Percentiles rank a stretch among this genome's conserved stretches.
Evolutionary conservation across 2,113 vertebrate genomes (phyloP).

Genomic region (Jaculus jaculus): DNA sequence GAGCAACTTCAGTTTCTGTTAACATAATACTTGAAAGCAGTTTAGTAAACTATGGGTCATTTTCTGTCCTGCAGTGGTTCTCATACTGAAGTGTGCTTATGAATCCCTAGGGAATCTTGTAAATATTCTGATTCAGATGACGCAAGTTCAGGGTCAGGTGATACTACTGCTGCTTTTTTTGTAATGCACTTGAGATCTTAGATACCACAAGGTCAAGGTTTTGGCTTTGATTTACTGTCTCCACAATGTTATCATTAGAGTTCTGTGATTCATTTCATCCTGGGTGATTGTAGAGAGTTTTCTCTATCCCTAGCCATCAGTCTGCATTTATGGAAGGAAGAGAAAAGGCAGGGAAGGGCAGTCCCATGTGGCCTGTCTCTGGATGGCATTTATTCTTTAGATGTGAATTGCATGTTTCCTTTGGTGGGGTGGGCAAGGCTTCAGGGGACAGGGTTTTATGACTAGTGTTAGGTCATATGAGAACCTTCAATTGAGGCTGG

Average conservation of each 20-base stretch:
- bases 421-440: background rate
- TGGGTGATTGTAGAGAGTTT: background rate
- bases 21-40: background rate
- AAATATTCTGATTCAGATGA: background rate
- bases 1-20: background rate
- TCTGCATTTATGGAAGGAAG: background rate
- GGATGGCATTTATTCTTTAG: background rate
- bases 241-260: background rate
- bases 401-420: background rate
- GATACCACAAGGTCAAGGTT: background rate
- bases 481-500: background rate
- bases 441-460: background rate
- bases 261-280: background rate
- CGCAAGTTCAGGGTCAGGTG: background rate
- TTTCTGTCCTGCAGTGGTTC: background rate
- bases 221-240: constrained; percentile 18
- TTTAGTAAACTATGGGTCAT: background rate
- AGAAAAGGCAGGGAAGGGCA: background rate
- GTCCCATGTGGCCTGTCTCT: background rate
- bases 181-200: background rate
- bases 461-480: background rate
- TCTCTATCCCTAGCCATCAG: background rate
- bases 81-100: background rate
- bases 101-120: background rate
- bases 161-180: background rate